These are phyloP conservation scores for Epistrophe grossulariae DNA, from an alignment of 2,888 invertebrate species.

Conservation along the genomic window DNA sequence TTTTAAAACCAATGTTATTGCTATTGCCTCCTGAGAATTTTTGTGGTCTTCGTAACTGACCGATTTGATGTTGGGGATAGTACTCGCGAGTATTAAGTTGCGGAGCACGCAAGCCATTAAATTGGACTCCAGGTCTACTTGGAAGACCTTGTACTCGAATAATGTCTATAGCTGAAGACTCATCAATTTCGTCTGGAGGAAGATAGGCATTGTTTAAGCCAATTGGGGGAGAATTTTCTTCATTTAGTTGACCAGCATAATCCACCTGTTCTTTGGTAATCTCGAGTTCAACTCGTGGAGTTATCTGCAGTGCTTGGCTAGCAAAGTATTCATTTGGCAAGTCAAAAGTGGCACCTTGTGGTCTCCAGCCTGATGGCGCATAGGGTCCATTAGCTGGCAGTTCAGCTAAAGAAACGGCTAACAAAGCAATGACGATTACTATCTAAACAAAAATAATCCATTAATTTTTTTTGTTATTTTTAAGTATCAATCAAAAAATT, in stretches of 20 bases:
- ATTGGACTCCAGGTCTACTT: constrained; percentile 31
- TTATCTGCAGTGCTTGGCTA: constrained; percentile 71
- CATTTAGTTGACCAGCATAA: constrained; percentile 78
- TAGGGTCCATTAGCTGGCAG: constrained; percentile 80
- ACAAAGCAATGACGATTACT: constrained; percentile 69
- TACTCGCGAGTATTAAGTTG: constrained; percentile 53
- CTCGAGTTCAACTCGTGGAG: constrained; percentile 77
- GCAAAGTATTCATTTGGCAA: constrained; percentile 81
- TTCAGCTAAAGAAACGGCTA: constrained; percentile 77
- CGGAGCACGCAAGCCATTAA: constrained; percentile 24
- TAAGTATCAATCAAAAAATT: background rate
- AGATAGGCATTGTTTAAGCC: constrained; percentile 78
- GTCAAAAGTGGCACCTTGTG: constrained; percentile 81
- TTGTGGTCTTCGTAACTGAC: constrained; percentile 64
- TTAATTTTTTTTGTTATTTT: background rate
- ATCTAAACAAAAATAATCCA: constrained; percentile 68
- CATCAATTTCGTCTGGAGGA: constrained; percentile 72
- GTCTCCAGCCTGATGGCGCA: constrained; percentile 83
- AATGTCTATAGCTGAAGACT: constrained; percentile 45
- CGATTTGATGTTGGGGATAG: constrained; percentile 33
- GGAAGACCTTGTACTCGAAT: constrained; percentile 68
- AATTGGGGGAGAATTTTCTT: constrained; percentile 45
- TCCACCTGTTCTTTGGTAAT: constrained; percentile 80
- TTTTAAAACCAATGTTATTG: constrained; percentile 43
- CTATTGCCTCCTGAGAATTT: constrained; percentile 57